Evolutionary conservation across 2,888 invertebrate genomes (phyloP).

Genomic region (Tenthredo notha): DNA sequence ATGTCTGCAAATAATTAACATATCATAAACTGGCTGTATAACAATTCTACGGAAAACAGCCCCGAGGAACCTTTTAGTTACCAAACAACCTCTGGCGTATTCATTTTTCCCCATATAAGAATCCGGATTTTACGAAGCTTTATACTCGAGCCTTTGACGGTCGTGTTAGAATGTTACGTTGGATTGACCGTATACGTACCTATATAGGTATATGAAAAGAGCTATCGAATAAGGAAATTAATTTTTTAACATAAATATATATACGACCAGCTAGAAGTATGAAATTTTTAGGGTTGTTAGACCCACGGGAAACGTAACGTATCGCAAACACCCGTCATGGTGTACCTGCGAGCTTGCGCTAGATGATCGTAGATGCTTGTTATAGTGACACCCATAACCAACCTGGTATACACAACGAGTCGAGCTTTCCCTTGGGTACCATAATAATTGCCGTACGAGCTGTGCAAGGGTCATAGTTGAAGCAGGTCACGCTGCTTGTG

Average conservation of each 20-base stretch:
- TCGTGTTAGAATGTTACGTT: background rate
- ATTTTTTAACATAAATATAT: background rate
- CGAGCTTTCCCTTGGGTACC: constrained; percentile 12
- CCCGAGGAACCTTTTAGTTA: background rate
- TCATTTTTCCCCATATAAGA: background rate
- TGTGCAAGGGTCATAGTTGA: constrained; percentile 19
- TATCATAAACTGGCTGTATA: background rate
- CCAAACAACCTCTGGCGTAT: background rate
- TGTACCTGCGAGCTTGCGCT: background rate
- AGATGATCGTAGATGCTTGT: background rate
- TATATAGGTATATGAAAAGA: background rate
- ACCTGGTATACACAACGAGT: constrained; percentile 14
- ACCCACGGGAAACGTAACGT: constrained; percentile 15
- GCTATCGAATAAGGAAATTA: background rate
- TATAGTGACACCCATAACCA: constrained; percentile 12
- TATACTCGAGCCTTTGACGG: background rate
- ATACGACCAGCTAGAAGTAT: background rate
- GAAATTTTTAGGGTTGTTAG: constrained; percentile 6
- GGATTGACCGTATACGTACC: background rate
- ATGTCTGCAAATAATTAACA: background rate
- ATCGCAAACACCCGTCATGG: constrained; percentile 21
- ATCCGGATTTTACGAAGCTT: background rate
- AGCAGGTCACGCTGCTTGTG: background rate
- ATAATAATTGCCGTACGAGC: constrained; percentile 38
- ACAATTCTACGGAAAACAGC: background rate